Base-by-base conservation (phyloP, 2,888 invertebrate species). In the Deroplatys truncata region DNA sequence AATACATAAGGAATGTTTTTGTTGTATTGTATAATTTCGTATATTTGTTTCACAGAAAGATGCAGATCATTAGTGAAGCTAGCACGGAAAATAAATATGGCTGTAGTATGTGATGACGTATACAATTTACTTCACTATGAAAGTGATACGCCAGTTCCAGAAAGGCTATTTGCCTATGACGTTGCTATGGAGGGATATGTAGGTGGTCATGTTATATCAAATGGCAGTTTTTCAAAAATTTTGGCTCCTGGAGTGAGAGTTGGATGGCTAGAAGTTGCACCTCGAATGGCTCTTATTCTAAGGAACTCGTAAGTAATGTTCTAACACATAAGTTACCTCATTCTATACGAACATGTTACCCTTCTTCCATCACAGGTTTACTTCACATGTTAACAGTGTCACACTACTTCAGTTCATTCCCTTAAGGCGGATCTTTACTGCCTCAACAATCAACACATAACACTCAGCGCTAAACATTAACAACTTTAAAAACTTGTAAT, bases 201-300 rank as follows among this genome's bases (percentile, higher is more conserved):
- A 29, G 95, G 94, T 56, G 94, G 95, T 0, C 94, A 95, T 92
- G 94, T 96, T 7, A 93, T 96, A 82, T 96, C 96, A 0, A 96
- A 96, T 92, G 95, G 95, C 31, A 94, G 95, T 2, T 96, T 96
- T 92, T 95, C 96, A 0, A 96, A 96, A 93, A 94, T 96, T 87
- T 92, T 96, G 89, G 95, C 94, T 0, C 96, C 96, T 1, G 96
- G 95, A 0, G 92, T 96, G 28, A 93, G 96, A n/a, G 92, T 96
- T 25, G 96, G 96, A 5, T 96, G 96, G 96, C 92, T 96, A 35
- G 96, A 96, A 92, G 94, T 94, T 29, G 94, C 95, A 3, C 92
- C 94, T 5, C 92, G 93, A 43, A 91, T 94, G 25, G 93, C 93
- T 82, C 92, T 92, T 0, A 92, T 93, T 56, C 91, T 95, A 5